phyloP scores from a whole-genome alignment of 2,113 vertebrate species.

The Passer montanus region DNA sequence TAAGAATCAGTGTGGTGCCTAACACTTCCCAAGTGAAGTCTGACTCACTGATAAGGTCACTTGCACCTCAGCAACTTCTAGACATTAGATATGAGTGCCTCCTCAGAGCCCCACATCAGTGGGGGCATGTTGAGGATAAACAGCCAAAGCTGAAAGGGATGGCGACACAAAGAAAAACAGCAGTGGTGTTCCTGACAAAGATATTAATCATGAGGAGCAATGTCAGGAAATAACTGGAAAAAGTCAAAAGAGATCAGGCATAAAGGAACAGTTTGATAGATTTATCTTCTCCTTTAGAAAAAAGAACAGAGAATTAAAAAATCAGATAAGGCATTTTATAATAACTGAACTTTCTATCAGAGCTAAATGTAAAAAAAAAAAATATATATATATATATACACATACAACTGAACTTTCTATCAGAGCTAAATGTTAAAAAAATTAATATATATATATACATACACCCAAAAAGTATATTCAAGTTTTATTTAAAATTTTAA shows the following conservation, averaged over 20 bases:
- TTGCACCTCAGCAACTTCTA: not conserved
- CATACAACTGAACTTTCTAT: not conserved
- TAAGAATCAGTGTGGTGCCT: not conserved
- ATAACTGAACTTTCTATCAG: not conserved
- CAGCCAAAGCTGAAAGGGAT: not conserved
- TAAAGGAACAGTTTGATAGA: not conserved
- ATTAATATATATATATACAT: not conserved
- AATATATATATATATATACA: not conserved
- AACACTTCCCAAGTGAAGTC: not conserved
- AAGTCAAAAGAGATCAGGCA: not conserved
- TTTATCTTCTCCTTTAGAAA: not conserved
- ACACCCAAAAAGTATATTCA: not conserved
- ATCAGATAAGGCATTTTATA: not conserved
- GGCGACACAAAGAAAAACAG: not conserved
- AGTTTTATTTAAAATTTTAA: not conserved
- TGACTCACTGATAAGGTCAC: not conserved
- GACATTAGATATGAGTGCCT: not conserved
- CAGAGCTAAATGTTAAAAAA: not conserved
- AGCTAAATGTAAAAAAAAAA: not conserved
- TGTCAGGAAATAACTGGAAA: not conserved
- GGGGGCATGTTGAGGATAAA: not conserved
- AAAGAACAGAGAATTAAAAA: not conserved
- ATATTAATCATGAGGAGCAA: not conserved
- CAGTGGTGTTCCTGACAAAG: not conserved
- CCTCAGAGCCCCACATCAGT: not conserved